These are phyloP conservation scores for Phaethornis superciliosus DNA, from an alignment of 2,113 vertebrate species.

Conservation along the genomic window DNA sequence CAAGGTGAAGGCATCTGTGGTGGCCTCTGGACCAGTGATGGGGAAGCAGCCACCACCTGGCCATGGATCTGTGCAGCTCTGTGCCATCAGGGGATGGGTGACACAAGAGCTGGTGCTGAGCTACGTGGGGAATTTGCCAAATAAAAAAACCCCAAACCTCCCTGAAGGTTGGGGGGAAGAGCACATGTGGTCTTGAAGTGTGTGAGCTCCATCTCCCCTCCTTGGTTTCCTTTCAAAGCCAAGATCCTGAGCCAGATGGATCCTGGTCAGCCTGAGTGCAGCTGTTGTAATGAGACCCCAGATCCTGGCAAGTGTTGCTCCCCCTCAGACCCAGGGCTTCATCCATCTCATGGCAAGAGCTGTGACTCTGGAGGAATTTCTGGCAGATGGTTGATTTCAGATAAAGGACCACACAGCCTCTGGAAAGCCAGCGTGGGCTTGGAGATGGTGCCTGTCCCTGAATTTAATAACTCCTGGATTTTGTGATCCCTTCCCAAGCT, in stretches of 20 bases:
- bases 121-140: not conserved
- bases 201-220: not conserved
- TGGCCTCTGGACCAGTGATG: not conserved
- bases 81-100: rapidly evolving
- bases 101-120: not conserved
- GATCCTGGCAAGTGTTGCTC: not conserved
- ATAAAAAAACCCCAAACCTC: not conserved
- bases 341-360: not conserved
- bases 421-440: not conserved
- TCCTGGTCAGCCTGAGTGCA: not conserved
- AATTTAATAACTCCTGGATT: rapidly evolving
- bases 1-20: not conserved
- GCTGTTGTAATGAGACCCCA: rapidly evolving
- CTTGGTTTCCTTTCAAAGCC: not conserved
- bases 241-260: not conserved
- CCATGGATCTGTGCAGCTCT: rapidly evolving
- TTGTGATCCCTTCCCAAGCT: not conserved
- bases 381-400: not conserved
- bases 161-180: not conserved
- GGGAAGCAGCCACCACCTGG: not conserved
- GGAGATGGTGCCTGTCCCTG: not conserved
- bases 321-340: not conserved
- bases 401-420: not conserved
- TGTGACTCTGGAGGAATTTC: not conserved
- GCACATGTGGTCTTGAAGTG: not conserved